Conservation (phyloP, 2,113 vertebrate species). For the Solenodon paradoxus region DNA sequence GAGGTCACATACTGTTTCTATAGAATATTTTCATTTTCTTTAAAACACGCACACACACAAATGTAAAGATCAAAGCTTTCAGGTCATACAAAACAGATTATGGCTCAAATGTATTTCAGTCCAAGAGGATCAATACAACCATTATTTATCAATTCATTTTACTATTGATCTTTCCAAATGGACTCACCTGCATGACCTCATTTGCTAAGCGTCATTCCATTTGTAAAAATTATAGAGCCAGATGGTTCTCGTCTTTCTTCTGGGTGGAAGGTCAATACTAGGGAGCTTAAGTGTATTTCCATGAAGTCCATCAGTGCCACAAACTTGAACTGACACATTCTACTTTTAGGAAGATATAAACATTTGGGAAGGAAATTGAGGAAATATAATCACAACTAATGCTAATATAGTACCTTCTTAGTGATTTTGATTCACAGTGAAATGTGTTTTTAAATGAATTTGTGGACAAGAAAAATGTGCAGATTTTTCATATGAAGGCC, state of each 20-base stretch:
- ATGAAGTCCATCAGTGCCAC: neutral
- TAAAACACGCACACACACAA: too few relatives aligned
- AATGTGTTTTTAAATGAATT: neutral
- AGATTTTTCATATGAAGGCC: neutral
- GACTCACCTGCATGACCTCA: neutral
- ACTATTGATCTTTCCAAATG: constrained; percentile 6
- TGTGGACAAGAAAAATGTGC: neutral
- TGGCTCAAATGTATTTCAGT: neutral
- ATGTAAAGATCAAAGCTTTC: neutral
- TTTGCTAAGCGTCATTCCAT: neutral
- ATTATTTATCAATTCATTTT: neutral
- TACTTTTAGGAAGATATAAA: neutral
- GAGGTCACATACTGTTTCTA: neutral
- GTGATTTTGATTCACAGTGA: neutral
- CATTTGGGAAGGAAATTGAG: neutral
- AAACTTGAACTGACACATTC: neutral
- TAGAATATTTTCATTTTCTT: neutral
- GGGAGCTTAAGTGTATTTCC: neutral
- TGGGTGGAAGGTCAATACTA: neutral
- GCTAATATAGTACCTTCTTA: neutral
- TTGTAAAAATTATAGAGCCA: neutral
- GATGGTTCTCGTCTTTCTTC: neutral
- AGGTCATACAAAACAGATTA: neutral
- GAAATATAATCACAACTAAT: neutral
- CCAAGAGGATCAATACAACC: neutral